Base-by-base conservation (phyloP, 2,797 vertebrate genomes). In the Selene dorsalis region DNA sequence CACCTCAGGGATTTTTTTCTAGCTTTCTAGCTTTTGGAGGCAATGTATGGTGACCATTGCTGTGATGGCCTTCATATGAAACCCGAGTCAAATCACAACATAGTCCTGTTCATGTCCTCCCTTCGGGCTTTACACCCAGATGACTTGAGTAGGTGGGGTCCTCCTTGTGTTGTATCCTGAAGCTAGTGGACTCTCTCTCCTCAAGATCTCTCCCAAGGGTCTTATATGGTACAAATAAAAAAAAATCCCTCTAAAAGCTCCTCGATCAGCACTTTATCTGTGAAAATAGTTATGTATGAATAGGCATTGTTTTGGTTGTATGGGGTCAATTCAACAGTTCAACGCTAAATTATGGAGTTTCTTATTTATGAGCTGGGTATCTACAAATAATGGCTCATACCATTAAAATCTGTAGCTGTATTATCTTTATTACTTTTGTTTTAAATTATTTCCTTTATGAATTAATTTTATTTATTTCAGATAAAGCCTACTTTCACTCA, bases 371-470 rank as follows among this genome's bases (percentile, higher is more conserved):
- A 90, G 87, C 91, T 76, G 76, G 83, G 85, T 84, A 84, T 89
- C 89, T 84, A 87, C 84, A 87, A 85, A 89, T 80, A 90, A 93
- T 94, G 38, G 93, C 93, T 94, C 93, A 82, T 83, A 86, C 89
- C 79, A 91, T 92, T 87, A 91, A 85, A 91, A 94, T 87, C 93
- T 95, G 95, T 95, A 96, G 95, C 94, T 94, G 91, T 94, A 90
- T 96, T 96, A 94, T 95, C 94, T 95, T 93, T 91, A 75, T 88
- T 89, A 93, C 92, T 94, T 95, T 95, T 95, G 92, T 95, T 95
- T 94, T 89, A 93, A 94, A 92, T 95, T 94, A 94, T 95, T 96
- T 95, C 93, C 94, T 92, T 83, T 64, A 86, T 83, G 75, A 90
- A 89, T 92, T 92, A 87, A 86, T 92, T 93, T 77, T 92, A 93